A percentile compares a stretch with the other conserved stretches of the same genome.
Evolutionary conservation across 2,888 invertebrate genomes (phyloP).

Genomic region (Cephus sareptanus): DNA sequence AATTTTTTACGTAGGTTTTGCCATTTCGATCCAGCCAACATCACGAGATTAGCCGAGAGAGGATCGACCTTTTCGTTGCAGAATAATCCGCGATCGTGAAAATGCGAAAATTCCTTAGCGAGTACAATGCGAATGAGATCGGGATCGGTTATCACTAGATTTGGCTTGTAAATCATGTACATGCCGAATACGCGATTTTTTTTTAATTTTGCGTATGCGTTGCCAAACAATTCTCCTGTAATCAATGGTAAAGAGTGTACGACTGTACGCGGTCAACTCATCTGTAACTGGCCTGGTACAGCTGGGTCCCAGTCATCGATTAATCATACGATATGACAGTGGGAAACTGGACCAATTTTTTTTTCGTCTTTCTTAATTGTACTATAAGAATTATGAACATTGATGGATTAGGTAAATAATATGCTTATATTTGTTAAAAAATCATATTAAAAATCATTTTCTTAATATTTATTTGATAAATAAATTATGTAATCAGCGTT

Average conservation of each 20-base stretch:
- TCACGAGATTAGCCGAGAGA: constrained; percentile 50
- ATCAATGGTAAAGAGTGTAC: neutral
- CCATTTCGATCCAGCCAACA: constrained; percentile 56
- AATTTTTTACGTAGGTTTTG: constrained; percentile 56
- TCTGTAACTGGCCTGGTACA: too few relatives aligned
- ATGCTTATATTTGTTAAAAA: too few relatives aligned
- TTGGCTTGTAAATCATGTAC: constrained; percentile 48
- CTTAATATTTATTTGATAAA: too few relatives aligned
- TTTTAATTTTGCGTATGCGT: constrained; percentile 39
- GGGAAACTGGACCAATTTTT: too few relatives aligned
- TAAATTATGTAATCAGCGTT: too few relatives aligned
- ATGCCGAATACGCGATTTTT: constrained; percentile 46
- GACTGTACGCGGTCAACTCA: too few relatives aligned
- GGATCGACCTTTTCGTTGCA: constrained; percentile 54
- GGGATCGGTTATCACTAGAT: constrained; percentile 53
- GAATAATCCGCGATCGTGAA: constrained; percentile 57
- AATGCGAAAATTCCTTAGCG: constrained; percentile 58
- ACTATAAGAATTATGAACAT: too few relatives aligned
- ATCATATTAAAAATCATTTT: too few relatives aligned
- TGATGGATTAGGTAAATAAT: too few relatives aligned
- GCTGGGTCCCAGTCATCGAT: too few relatives aligned
- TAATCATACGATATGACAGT: too few relatives aligned
- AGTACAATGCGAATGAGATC: constrained; percentile 53
- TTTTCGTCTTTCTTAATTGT: too few relatives aligned
- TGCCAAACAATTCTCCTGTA: constrained; percentile 40